Conservation (phyloP, 2,888 invertebrate genomes). For the Matsumyia berberina region DNA sequence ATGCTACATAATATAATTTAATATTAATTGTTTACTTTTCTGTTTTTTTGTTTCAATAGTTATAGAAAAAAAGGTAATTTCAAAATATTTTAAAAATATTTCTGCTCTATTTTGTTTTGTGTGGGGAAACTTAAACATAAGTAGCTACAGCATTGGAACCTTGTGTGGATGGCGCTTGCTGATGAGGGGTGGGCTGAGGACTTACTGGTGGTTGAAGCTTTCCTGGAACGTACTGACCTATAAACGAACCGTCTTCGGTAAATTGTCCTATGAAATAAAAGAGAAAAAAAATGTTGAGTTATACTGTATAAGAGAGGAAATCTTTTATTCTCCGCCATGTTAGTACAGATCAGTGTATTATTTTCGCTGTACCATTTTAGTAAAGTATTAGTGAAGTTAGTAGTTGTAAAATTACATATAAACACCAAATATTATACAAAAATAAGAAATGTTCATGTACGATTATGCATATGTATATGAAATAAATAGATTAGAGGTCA, state of each 20-base stretch:
- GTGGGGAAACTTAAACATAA: slow-evolving; percentile 86
- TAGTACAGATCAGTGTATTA: neutral
- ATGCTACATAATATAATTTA: slow-evolving; percentile 69
- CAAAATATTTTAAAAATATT: slow-evolving; percentile 69
- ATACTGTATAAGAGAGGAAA: neutral
- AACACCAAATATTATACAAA: too few relatives aligned
- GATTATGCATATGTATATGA: neutral
- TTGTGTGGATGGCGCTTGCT: slow-evolving; percentile 84
- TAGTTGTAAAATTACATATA: neutral
- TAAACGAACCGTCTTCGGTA: slow-evolving; percentile 98
- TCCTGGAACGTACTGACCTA: slow-evolving; percentile 97
- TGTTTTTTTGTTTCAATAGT: slow-evolving; percentile 56
- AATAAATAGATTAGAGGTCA: too few relatives aligned
- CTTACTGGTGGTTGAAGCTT: slow-evolving; percentile 88
- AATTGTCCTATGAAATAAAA: slow-evolving; percentile 87
- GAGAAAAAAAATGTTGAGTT: slow-evolving; percentile 15
- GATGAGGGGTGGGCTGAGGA: slow-evolving; percentile 83
- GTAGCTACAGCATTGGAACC: slow-evolving; percentile 86
- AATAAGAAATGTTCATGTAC: too few relatives aligned
- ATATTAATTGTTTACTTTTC: slow-evolving; percentile 51
- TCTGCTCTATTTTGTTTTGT: slow-evolving; percentile 51
- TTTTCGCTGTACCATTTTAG: slow-evolving; percentile 10
- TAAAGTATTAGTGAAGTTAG: slow-evolving; percentile 27
- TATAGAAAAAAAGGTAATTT: slow-evolving; percentile 40
- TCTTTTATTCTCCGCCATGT: neutral